Base-by-base conservation (phyloP, 1,140 invertebrate genomes). In the Metopolophium dirhodum region DNA sequence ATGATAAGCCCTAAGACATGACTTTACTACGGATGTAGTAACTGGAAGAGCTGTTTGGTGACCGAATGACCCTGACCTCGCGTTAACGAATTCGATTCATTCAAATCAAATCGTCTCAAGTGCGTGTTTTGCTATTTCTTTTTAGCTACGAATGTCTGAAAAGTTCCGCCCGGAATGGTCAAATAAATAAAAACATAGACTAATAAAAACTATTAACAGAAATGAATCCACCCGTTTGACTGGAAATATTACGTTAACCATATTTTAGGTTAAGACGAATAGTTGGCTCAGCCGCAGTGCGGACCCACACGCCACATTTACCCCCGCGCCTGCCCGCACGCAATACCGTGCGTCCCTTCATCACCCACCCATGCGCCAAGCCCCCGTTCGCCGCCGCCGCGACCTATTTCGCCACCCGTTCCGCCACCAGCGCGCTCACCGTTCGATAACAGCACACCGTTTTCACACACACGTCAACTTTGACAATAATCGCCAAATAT, bases 401-500 rank as follows among this genome's bases (percentile, higher is more conserved):
- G 91, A 93, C 91, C 91, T 93, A 93, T 93, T 93, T 93, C 37
- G 49, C 91, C 91, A 45, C 82, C 82, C 91, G 82, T 86, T 92
- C n/a, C 37, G 77, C 85, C 82, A 54, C 49, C 51, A 57, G 91
- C 91, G 91, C 91, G 35, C 91, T 37, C 90, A 91, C 47, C 91
- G 91, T 92, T 92, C 91, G 91, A 92, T 92, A 92, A 92, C 91
- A 54, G 49, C 82, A 92, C 82, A 54, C 91, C 47, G 77, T 37
- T 54, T 85, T 85, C 49, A 41, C 47, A 26, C 91, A 54, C 91
- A 54, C 91, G 82, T 47, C 91, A 23, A 49, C 77, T 82, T 77
- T 47, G 45, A 91, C 90, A 82, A 68, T 90, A 90, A 90, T 54
- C 20, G 18, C 47, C 61, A 89, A 51, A 22, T 45, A 88, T 88